phyloP scores from a whole-genome alignment of 2,113 vertebrate genomes.

The Burhinus bistriatus region DNA sequence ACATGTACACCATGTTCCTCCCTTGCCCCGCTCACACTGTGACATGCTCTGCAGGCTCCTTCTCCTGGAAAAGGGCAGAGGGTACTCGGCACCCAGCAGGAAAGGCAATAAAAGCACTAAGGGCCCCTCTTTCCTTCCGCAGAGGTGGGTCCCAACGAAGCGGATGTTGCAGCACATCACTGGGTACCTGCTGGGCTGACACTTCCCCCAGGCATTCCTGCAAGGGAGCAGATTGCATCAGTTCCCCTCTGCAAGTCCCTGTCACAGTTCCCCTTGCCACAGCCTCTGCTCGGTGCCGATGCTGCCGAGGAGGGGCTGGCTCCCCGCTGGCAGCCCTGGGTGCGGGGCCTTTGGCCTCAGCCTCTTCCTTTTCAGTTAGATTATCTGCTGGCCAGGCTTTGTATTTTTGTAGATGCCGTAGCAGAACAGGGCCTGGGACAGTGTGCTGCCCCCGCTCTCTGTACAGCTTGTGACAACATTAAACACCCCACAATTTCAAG shows the following conservation, averaged over 20 bases:
- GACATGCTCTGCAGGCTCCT: accelerated
- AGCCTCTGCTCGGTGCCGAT: not conserved
- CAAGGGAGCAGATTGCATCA: not conserved
- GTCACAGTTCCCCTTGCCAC: accelerated
- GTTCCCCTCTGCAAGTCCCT: not conserved
- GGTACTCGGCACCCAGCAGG: not conserved
- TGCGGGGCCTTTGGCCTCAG: not conserved
- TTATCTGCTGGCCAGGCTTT: conserved; percentile 18
- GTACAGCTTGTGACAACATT: conserved; percentile 9
- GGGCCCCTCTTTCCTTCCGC: not conserved
- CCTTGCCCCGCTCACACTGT: accelerated
- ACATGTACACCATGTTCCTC: accelerated
- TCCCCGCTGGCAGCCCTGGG: not conserved
- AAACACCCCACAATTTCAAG: not conserved
- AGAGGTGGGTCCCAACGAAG: not conserved
- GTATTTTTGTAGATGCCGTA: not conserved
- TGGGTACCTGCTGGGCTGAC: not conserved
- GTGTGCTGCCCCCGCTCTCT: not conserved
- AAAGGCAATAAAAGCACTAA: not conserved
- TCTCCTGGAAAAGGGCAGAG: not conserved
- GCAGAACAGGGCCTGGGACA: accelerated
- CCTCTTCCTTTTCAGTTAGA: not conserved
- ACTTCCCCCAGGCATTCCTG: not conserved
- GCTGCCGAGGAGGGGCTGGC: not conserved
- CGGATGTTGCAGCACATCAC: accelerated